Percentiles rank a stretch among this genome's conserved stretches.
Evolutionary conservation across 2,797 vertebrate species (phyloP).

Genomic region (Sebastes melanostomus): DNA sequence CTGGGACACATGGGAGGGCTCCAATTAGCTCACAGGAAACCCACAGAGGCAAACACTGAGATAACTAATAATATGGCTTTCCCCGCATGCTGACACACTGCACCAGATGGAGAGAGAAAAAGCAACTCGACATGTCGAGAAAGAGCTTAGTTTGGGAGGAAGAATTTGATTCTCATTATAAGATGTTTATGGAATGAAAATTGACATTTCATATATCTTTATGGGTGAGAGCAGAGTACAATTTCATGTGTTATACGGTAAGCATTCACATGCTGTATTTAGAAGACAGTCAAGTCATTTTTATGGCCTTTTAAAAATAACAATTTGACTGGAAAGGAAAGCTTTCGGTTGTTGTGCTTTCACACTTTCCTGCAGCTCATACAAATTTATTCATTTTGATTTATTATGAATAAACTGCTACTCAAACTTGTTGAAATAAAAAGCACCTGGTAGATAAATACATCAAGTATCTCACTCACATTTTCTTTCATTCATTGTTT

Average conservation of each 20-base stretch:
- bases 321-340: background rate
- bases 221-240: background rate
- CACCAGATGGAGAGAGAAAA: constrained; percentile 22
- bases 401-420: background rate
- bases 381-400: background rate
- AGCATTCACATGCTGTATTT: background rate
- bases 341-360: background rate
- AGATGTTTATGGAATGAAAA: background rate
- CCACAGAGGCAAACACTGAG: constrained; percentile 79
- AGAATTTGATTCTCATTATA: background rate
- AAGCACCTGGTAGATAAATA: background rate
- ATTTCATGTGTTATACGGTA: background rate
- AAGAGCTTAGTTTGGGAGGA: background rate
- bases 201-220: background rate
- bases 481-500: background rate
- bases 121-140: constrained; percentile 7
- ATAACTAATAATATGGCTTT: constrained; percentile 76
- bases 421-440: background rate
- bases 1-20: constrained; percentile 76
- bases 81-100: constrained; percentile 62
- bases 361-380: background rate
- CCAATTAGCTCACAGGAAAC: constrained; percentile 84
- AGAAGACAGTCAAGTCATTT: background rate
- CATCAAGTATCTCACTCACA: background rate
- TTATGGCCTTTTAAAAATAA: background rate